These are phyloP conservation scores for Loriculus beryllinus DNA, from an alignment of 2,797 vertebrate genomes.

Conservation along the genomic window DNA sequence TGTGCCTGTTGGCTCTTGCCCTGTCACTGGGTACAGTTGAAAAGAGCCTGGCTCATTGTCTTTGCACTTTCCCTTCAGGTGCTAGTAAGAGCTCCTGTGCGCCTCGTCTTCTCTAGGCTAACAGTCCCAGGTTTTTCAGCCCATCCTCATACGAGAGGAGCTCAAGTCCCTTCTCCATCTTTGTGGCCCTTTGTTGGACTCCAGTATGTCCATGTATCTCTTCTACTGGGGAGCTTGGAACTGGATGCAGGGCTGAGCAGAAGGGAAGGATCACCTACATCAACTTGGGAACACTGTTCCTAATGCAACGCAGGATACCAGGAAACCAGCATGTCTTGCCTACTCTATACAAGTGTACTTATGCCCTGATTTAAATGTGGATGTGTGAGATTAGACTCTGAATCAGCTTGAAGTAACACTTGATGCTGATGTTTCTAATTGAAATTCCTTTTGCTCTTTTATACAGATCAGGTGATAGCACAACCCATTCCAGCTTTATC, in stretches of 20 bases:
- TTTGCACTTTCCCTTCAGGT: background rate
- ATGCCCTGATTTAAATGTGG: background rate
- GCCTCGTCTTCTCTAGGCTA: background rate
- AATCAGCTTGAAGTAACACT: conserved; percentile 32
- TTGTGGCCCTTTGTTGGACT: background rate
- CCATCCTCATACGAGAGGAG: background rate
- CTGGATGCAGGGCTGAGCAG: background rate
- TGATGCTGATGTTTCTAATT: conserved; percentile 30
- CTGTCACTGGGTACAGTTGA: background rate
- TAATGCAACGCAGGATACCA: background rate
- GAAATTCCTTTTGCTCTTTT: conserved; percentile 40
- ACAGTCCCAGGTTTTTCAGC: background rate
- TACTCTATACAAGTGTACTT: background rate
- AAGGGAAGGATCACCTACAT: background rate
- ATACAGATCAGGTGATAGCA: background rate
- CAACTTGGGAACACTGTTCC: fast-evolving
- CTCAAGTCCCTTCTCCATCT: background rate
- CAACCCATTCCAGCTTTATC: conserved; percentile 1
- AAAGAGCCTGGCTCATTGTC: background rate
- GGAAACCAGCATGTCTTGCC: background rate
- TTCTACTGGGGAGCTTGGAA: background rate
- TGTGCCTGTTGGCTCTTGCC: background rate
- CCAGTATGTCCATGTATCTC: background rate
- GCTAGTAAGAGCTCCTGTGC: background rate
- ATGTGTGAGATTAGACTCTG: conserved; percentile 17